Base-by-base conservation (phyloP, 2,113 vertebrate genomes). In the Tychaedon coryphoeus region DNA sequence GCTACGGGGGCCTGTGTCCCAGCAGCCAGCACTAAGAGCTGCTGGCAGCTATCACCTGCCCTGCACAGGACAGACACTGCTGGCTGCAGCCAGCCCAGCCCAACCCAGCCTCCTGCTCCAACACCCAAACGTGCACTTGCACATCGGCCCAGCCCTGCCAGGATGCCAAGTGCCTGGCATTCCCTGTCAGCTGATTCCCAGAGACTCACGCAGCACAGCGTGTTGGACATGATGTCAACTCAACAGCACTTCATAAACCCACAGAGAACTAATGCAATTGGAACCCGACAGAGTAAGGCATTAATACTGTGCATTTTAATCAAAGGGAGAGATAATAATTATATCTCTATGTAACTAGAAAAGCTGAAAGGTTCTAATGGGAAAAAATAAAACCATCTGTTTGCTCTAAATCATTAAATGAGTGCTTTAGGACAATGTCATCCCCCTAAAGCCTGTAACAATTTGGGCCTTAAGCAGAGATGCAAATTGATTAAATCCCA, bases 341-440 rank as follows among this genome's bases (percentile, higher is more conserved):
- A 92, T 95, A 96, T 88, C 90, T 91, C 75, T 36, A 29, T 77
- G 69, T 84, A 96, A 91, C 94, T 65, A 83, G 79, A 69, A 87
- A 78, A 90, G 83, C 87, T 93, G 83, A 94, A 96, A 88, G 91
- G 73, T 93, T 93, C 79, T 94, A 92, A 97, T 92, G 87, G 80
- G 83, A 80, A 94, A 86, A 93, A 94, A 94, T 60, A 87, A 92
- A 97, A 92, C 93, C 93, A 97, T 97, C 96, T 97, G 97, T 88
- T 97, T 93, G 78, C 47, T 94, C 92, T 87, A 95, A 92, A 94
- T 96, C 77, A 95, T 94, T 96, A 94, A 96, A 91, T 73, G 87
- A 95, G 70, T 88, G 91, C 83, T 96, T 92, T 88, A 95, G 90
- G 96, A 97, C 93, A 95, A 95, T 83, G 92, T 88, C 95, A 97